Conservation (phyloP, 1,140 invertebrate genomes). For the Meloidogyne chitwoodi region DNA sequence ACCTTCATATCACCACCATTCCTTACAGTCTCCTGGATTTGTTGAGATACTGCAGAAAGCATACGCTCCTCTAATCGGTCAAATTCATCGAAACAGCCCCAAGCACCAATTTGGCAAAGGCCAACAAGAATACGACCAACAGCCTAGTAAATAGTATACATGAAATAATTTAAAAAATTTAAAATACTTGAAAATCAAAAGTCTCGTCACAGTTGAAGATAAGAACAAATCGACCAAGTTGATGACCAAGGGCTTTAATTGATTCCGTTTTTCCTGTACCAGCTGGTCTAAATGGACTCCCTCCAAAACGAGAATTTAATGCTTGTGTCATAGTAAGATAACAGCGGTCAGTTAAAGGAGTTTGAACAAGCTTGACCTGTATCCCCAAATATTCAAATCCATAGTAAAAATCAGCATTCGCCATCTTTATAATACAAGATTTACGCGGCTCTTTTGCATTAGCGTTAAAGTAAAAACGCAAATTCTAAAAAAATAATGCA, state of each 20-base stretch:
- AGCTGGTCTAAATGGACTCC: no score
- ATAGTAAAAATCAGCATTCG: no score
- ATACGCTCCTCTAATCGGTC: no score
- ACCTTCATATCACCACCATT: no score
- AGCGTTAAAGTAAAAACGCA: conserved; percentile 98
- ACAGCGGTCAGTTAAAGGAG: conserved; percentile 93
- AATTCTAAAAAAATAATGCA: conserved; percentile 67
- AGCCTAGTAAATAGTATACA: conserved; percentile 62
- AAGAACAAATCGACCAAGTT: conserved; percentile 91
- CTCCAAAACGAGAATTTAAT: conserved; percentile 78
- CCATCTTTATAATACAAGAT: conserved; percentile 98
- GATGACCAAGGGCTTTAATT: no score
- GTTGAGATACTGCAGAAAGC: no score
- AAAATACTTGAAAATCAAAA: conserved; percentile 86
- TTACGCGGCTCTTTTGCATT: conserved; percentile 69
- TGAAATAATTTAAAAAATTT: background rate
- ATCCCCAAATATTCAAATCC: conserved; percentile 98
- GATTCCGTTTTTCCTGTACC: no score
- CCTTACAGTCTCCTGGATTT: no score
- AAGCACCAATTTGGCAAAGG: no score
- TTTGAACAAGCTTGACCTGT: conserved; percentile 94
- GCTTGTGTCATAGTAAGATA: conserved; percentile 99
- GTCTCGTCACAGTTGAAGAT: conserved; percentile 99
- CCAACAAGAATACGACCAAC: no score
- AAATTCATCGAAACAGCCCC: no score